Percentiles rank a stretch among this genome's conserved stretches.
These are phyloP conservation scores for Monopterus albus DNA, from an alignment of 2,113 vertebrate genomes.

Conservation along the genomic window DNA sequence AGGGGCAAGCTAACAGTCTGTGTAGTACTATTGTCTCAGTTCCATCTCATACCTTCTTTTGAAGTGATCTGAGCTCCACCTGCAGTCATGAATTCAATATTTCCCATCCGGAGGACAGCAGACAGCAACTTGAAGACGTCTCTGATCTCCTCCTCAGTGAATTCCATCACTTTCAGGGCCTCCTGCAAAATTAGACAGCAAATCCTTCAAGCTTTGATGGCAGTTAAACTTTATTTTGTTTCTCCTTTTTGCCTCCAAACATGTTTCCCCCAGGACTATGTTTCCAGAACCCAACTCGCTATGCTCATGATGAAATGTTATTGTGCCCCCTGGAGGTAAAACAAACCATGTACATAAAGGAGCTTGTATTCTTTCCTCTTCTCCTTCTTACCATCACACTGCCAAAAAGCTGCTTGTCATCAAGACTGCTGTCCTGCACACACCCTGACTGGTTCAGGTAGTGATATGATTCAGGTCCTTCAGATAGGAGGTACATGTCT, in stretches of 20 bases:
- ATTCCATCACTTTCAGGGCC: slow-evolving; percentile 91
- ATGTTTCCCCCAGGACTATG: neutral
- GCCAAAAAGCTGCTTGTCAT: slow-evolving; percentile 87
- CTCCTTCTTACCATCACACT: slow-evolving; percentile 88
- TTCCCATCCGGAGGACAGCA: slow-evolving; percentile 90
- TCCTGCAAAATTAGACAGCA: slow-evolving; percentile 72
- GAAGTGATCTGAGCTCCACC: slow-evolving; percentile 91
- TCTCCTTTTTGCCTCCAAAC: neutral
- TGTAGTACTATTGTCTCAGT: neutral
- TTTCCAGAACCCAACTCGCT: neutral
- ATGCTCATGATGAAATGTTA: neutral
- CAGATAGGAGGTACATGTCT: slow-evolving; percentile 87
- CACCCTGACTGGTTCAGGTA: slow-evolving; percentile 92
- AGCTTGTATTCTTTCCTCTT: neutral
- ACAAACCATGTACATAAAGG: neutral
- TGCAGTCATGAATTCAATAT: slow-evolving; percentile 93
- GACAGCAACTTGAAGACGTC: slow-evolving; percentile 92
- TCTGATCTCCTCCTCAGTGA: slow-evolving; percentile 89
- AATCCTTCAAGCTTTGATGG: neutral
- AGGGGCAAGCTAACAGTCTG: neutral
- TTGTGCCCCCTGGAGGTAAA: slow-evolving; percentile 65
- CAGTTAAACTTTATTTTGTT: neutral
- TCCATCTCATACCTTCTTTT: slow-evolving; percentile 83
- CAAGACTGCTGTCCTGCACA: slow-evolving; percentile 84
- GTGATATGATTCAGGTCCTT: slow-evolving; percentile 83